Evolutionary conservation across 2,797 vertebrate species (phyloP), one percentile per base, ranked within the genome.

Genomic region (Crenichthys baileyi): DNA sequence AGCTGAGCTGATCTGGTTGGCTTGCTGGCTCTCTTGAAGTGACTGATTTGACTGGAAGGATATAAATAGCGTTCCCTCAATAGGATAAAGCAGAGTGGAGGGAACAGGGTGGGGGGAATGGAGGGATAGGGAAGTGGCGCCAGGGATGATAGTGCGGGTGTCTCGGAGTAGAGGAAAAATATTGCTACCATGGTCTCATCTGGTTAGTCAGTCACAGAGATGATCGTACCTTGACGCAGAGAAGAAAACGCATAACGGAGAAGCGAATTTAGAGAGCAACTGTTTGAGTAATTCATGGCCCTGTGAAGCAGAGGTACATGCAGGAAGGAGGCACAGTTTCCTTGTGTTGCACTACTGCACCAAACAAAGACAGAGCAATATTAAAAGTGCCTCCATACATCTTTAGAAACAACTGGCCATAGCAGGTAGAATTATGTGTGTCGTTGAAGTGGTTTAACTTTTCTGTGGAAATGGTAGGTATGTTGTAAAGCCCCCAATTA

Each of bases 51-150:
- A 90, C 86, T 91, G 89, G 86, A 89, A 86, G 79, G 94, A 92
- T 96, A 95, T 95, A 95, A 96, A 96, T 95, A 96, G 93, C 90
- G 75, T 89, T 84, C 91, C 94, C 93, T 95, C 93, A 95, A 93
- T 94, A 92, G 92, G 93, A 94, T 94, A 92, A 91, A 93, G 93
- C 90, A 88, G 87, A 91, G 87, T 87, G 84, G 91, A 84, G 86
- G 82, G 79, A 84, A 83, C 70, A 72, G 68, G 72, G 67, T 24
- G 81, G 85, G 86, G 36, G 76, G 26, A 26, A 75, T 70, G 72
- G 20, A 16, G 73, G 75, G 78, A 83, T 65, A 20, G 89, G 89
- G 86, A 89, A 92, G 86, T 92, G 93, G 93, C 89, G 92, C 93
- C 94, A 93, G 87, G 88, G 82, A 91, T 90, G 90, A 93, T 89